These are phyloP conservation scores for Lethrus apterus DNA, from an alignment of 1,140 invertebrate species.

Conservation along the genomic window DNA sequence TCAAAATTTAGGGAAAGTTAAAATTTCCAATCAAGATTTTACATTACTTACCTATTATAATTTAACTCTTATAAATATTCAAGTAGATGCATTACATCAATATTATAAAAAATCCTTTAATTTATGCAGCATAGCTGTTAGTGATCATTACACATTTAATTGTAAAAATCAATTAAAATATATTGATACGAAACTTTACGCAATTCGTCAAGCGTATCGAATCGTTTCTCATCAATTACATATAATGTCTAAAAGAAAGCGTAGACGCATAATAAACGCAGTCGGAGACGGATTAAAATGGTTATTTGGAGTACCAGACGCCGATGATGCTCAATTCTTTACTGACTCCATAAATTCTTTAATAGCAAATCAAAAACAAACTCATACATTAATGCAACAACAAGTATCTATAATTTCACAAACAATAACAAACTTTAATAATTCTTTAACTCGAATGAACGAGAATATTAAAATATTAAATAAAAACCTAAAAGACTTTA, in stretches of 20 bases:
- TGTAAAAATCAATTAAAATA: constrained; percentile 14
- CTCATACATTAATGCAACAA: constrained; percentile 22
- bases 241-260: constrained; percentile 10
- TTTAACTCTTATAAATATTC: too few relatives aligned
- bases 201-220: constrained; percentile 5
- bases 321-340: constrained; percentile 25
- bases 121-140: not conserved
- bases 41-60: constrained; percentile 19
- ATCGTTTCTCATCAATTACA: constrained; percentile 6
- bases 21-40: constrained; percentile 17
- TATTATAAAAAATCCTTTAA: constrained; percentile 1
- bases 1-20: constrained; percentile 14
- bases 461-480: too few relatives aligned
- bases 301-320: constrained; percentile 27
- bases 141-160: too few relatives aligned
- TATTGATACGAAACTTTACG: constrained; percentile 13
- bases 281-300: constrained; percentile 26
- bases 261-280: constrained; percentile 26
- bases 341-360: constrained; percentile 19
- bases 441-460: constrained; percentile 4
- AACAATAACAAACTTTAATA: constrained; percentile 16
- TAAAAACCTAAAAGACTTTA: constrained; percentile 5
- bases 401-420: constrained; percentile 20
- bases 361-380: constrained; percentile 21
- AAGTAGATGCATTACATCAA: too few relatives aligned